Conservation (phyloP, 2,113 vertebrate species). For the Melospiza melodia region DNA sequence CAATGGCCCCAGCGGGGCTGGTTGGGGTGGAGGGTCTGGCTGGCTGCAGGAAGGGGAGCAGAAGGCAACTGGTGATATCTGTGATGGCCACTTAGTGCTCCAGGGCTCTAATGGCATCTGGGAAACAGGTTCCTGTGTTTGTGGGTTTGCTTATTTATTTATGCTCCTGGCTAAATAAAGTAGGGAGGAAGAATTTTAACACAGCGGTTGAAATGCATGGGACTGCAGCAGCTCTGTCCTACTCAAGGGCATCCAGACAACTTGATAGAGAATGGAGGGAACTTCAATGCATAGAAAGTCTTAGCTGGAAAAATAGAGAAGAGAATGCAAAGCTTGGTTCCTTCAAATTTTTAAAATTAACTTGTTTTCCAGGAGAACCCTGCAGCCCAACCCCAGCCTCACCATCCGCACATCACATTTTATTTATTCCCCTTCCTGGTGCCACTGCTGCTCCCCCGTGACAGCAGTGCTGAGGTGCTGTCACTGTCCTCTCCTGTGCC, state of each 20-base stretch:
- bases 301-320: neutral
- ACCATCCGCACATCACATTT: neutral
- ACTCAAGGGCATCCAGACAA: neutral
- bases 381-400: neutral
- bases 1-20: neutral
- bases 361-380: neutral
- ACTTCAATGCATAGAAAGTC: neutral
- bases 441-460: neutral
- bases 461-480: neutral
- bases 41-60: conserved; percentile 34
- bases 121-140: neutral
- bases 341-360: neutral
- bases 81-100: neutral
- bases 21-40: neutral
- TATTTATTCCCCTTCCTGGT: neutral
- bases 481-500: neutral
- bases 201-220: neutral
- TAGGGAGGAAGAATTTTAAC: conserved; percentile 31
- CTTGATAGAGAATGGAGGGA: neutral
- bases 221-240: neutral
- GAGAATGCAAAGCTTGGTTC: neutral
- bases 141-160: conserved; percentile 31
- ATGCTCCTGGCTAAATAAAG: neutral
- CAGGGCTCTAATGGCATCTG: neutral
- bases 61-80: neutral